Evolutionary conservation across 2,113 vertebrate species (phyloP), one percentile per base, ranked within the genome.

Genomic region (Sapayoa aenigma): DNA sequence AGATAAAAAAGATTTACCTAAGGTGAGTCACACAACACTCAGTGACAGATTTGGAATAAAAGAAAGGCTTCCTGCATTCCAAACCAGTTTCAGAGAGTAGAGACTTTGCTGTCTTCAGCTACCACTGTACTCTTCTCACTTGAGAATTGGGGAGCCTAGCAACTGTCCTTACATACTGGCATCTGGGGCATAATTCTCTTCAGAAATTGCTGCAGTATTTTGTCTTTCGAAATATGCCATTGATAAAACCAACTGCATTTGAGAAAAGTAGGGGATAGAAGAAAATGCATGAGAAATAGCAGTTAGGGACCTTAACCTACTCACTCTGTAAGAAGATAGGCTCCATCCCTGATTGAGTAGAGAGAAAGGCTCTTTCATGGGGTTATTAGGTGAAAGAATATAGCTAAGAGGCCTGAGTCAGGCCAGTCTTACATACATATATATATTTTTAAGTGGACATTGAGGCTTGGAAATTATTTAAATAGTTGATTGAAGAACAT

Each of bases 21-120:
- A 73, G 72, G 27, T 88, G 50, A 77, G 55, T 71, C 87, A 93
- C 35, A 76, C 18, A 87, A 80, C 46, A 52, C 12, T 53, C 33
- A 9, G 3, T 31, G 47, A 63, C 30, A 67, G 47, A 81, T 89
- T 86, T 90, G 72, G 27, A 89, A 67, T 71, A 71, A 93, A 92
- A 92, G 71, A 28, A 72, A 92, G 55, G 14, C 50, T 89, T 90
- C 47, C 56, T 90, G 35, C 35, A 55, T 90, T 92, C 39, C 49
- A 9, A 6, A 81, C 35, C 39, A 47, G 50, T 83, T 92, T 86
- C 72, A 92, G 55, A 90, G 19, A 52, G 69, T 63, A 18, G 62
- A 90, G 88, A 86, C 50, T 47, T 88, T 88, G n/a, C 37, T 90
- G 47, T 83, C 79, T 96, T 90, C 76, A 84, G 42, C 42, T 77